Evolutionary conservation across 2,888 invertebrate genomes (phyloP).

Genomic region (Mesochorus sp.): DNA sequence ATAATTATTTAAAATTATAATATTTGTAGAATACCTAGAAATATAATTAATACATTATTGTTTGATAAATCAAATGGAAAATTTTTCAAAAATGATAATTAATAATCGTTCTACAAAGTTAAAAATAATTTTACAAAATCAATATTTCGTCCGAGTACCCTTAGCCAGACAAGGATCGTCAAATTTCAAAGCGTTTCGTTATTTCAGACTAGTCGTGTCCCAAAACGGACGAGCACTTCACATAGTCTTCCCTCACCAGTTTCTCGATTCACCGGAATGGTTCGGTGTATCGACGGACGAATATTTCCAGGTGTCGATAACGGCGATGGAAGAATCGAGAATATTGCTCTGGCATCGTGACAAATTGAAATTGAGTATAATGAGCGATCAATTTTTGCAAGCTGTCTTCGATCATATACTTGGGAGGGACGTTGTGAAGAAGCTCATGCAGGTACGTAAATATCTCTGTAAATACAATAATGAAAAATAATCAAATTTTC

Average conservation of each 20-base stretch:
- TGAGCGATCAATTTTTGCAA: slow-evolving; percentile 91
- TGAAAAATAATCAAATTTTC: no score
- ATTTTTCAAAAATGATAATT: slow-evolving; percentile 18
- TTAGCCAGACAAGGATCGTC: no score
- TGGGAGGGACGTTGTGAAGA: slow-evolving; percentile 93
- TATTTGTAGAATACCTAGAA: no score
- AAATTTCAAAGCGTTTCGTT: slow-evolving; percentile 63
- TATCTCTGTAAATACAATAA: background rate
- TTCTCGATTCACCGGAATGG: slow-evolving; percentile 95
- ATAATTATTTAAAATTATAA: no score
- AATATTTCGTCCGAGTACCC: no score
- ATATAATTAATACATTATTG: no score
- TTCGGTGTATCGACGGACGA: slow-evolving; percentile 94
- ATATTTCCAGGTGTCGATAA: slow-evolving; percentile 93
- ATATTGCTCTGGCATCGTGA: slow-evolving; percentile 93
- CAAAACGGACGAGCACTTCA: slow-evolving; percentile 92
- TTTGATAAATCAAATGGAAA: background rate
- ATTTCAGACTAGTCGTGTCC: slow-evolving; percentile 91
- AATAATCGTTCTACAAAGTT: background rate
- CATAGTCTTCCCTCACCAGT: slow-evolving; percentile 93
- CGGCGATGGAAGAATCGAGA: slow-evolving; percentile 93
- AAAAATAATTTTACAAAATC: no score
- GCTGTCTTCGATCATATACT: slow-evolving; percentile 94
- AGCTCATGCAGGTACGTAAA: slow-evolving; percentile 89
- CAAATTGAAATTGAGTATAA: slow-evolving; percentile 92